Base-by-base conservation (phyloP, 2,888 invertebrate species). In the Calliopum simillimum region DNA sequence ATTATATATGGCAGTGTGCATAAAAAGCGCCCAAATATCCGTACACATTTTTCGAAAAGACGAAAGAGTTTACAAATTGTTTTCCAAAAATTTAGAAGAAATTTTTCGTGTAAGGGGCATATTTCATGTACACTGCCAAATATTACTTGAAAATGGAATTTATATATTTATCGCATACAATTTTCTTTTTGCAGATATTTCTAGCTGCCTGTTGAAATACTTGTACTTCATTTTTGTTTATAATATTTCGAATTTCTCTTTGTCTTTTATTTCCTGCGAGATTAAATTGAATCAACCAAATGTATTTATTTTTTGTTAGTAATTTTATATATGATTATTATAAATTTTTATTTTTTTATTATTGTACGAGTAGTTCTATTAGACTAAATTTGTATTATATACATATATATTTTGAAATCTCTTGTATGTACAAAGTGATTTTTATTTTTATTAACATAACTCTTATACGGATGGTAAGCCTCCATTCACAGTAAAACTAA, bases 401-500 rank as follows among this genome's bases (percentile, higher is more conserved):
- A 70, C 61, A 61, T 68, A 47, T 68, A 47, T 21, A 63, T 68
- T 56, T 58, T 64, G n/a, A 69, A 63, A 68, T 66, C 44, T 65
- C 19, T 68, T 73, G 64, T 61, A 68, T 73, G 71, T 76, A 73
- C 71, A 74, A 75, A 69, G 74, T 73, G 73, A 79, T 76, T 79
- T 79, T 79, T 81, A 80, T 80, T 80, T 70, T 64, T 63, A 33
- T 33, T 33, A 33, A 33, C 33, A 33, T 33, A 33, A 33, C 33
- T 33, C 33, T 79, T 79, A 79, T 76, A 81, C 79, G 77, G 68
- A 79, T 80, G 80, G 81, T 80, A 80, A 80, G 78, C 80, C 81
- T 80, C 83, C 77, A 83, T 80, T 81, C 77, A n/a, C n/a, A 81
- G 75, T 82, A 79, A 79, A 70, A 78, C 74, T 56, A 76, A 71